Percentiles rank a stretch among this genome's conserved stretches.
Conservation (phyloP, 2,113 vertebrate species). For the Peromyscus polionotus region DNA sequence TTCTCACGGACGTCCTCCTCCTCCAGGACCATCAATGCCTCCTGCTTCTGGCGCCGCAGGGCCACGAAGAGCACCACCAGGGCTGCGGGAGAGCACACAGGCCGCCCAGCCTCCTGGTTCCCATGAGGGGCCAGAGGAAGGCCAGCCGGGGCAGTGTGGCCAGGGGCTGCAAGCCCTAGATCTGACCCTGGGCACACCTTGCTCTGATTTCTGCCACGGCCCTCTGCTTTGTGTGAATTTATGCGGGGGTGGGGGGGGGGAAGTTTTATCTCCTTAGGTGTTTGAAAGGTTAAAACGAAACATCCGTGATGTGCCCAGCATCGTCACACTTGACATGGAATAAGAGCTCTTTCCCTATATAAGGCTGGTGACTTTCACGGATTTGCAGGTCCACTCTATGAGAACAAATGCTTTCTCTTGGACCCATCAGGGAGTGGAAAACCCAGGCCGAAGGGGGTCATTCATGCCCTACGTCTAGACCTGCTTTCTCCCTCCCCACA, state of each 20-base stretch:
- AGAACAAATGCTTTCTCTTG: not conserved
- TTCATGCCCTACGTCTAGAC: not conserved
- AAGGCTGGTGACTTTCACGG: not conserved
- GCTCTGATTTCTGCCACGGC: not conserved
- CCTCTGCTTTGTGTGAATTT: not conserved
- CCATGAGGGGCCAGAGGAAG: not conserved
- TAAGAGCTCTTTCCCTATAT: not conserved
- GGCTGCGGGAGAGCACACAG: conserved; percentile 83
- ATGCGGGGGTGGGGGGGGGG: not conserved
- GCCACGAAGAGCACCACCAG: conserved; percentile 90
- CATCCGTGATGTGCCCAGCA: not conserved
- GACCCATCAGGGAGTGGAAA: not conserved
- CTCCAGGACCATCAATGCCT: conserved; percentile 92
- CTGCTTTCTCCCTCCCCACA: not conserved
- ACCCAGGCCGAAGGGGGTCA: not conserved
- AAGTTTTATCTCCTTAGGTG: not conserved
- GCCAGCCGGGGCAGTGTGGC: not conserved
- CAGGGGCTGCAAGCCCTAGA: not conserved
- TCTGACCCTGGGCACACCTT: not conserved
- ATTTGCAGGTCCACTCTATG: not conserved
- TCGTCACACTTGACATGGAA: not conserved
- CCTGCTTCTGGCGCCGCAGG: conserved; percentile 92
- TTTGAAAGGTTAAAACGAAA: conserved; percentile 15
- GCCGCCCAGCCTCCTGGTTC: not conserved
- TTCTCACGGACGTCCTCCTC: conserved; percentile 95